Conservation (phyloP, 2,797 vertebrate species). For the Eulemur rubriventer region DNA sequence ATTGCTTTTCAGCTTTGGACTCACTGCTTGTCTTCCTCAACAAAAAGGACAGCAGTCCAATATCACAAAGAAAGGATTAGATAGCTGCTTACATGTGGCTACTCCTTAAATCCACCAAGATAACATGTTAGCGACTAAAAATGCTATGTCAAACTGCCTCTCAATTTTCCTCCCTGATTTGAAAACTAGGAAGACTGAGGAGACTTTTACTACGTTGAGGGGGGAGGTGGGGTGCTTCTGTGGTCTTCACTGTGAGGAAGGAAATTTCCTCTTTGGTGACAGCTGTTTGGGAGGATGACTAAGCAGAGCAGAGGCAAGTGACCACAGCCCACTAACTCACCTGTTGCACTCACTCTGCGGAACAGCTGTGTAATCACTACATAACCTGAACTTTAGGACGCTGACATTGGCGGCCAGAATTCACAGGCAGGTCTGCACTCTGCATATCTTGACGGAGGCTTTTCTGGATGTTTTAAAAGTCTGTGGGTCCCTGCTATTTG, state of each 20-base stretch:
- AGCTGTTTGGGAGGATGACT: not conserved
- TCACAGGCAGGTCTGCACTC: not conserved
- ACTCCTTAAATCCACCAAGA: not conserved
- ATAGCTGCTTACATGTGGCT: not conserved
- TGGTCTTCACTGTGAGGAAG: not conserved
- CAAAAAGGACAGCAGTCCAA: not conserved
- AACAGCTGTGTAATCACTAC: not conserved
- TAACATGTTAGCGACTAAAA: not conserved
- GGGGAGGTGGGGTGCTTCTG: not conserved
- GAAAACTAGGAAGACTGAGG: not conserved
- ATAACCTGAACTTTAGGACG: not conserved
- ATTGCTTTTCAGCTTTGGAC: not conserved
- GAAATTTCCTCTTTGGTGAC: not conserved
- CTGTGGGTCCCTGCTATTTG: not conserved
- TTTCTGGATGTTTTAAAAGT: not conserved
- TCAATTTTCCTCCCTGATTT: not conserved
- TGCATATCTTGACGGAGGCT: not conserved
- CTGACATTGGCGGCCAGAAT: not conserved
- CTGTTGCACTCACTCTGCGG: not conserved
- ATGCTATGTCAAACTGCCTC: not conserved
- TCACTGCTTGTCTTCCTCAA: not conserved
- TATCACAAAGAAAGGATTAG: slow-evolving; percentile 23
- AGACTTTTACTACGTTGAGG: not conserved
- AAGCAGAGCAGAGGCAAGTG: not conserved
- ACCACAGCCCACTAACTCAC: not conserved